Percentiles rank a stretch among this genome's conserved stretches.
phyloP scores from a whole-genome alignment of 2,797 vertebrate genomes.

The Amphiprion clarkii region DNA sequence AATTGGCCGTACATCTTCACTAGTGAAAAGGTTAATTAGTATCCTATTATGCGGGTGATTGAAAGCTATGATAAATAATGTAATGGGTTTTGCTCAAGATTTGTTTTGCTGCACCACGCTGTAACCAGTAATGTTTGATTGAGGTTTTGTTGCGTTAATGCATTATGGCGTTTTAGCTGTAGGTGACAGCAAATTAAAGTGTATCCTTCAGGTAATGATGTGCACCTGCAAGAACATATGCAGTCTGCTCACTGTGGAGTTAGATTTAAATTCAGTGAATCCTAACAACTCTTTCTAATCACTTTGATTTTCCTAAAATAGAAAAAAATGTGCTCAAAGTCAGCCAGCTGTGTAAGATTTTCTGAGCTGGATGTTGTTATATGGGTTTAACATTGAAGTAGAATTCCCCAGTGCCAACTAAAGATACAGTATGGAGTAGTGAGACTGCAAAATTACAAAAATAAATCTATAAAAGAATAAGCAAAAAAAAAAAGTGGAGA shows the following conservation, averaged over 20 bases:
- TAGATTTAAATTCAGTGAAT: not conserved
- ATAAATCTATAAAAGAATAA: too few relatives aligned
- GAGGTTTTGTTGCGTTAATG: not conserved
- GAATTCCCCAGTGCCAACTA: too few relatives aligned
- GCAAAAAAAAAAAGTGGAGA: too few relatives aligned
- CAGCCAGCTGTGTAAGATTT: too few relatives aligned
- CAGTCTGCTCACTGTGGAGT: not conserved
- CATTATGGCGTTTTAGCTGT: not conserved
- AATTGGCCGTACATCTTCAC: constrained; percentile 77
- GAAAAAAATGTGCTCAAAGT: too few relatives aligned
- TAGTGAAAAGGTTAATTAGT: constrained; percentile 81
- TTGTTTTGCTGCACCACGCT: constrained; percentile 53
- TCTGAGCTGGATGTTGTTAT: not conserved
- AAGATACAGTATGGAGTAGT: too few relatives aligned
- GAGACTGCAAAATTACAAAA: too few relatives aligned
- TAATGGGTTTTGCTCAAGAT: constrained; percentile 63
- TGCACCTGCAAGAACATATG: too few relatives aligned
- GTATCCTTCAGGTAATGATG: not conserved
- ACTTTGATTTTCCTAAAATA: too few relatives aligned
- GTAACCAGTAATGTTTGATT: constrained; percentile 20
- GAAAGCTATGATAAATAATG: constrained; percentile 73
- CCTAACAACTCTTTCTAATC: not conserved
- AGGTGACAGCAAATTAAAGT: not conserved
- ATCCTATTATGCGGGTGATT: constrained; percentile 75
- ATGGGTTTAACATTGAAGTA: not conserved